These are phyloP conservation scores for Galeopsomyia nigrocyanea DNA, from an alignment of 2,888 invertebrate species.

Conservation along the genomic window DNA sequence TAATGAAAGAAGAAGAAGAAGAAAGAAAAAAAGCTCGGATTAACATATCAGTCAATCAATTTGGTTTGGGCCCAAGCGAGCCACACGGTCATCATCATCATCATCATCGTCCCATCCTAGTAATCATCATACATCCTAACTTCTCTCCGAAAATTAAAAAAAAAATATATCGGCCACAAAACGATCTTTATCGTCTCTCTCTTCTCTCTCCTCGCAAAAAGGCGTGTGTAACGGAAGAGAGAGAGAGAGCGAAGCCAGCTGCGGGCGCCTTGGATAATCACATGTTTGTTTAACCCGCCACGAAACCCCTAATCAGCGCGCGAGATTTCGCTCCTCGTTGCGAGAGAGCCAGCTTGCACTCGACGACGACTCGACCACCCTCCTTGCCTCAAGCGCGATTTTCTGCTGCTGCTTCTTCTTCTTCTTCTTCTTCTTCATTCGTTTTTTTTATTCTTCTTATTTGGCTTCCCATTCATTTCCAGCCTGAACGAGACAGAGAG, in stretches of 20 bases:
- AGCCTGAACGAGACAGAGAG: too few species aligned
- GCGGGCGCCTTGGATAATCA: conserved; percentile 66
- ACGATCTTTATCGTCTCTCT: conserved; percentile 44
- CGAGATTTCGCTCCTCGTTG: conserved; percentile 38
- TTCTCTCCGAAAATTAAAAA: neutral
- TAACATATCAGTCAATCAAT: too few species aligned
- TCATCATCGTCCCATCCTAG: too few species aligned
- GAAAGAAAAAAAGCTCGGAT: neutral
- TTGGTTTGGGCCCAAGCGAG: neutral
- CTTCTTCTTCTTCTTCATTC: conserved; percentile 37
- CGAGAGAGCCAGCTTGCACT: too few species aligned
- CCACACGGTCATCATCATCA: too few species aligned
- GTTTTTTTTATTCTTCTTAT: conserved; percentile 46
- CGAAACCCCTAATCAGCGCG: conserved; percentile 66
- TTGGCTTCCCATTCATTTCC: too few species aligned
- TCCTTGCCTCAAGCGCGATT: conserved; percentile 50
- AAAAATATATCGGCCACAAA: neutral
- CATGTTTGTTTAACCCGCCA: conserved; percentile 68
- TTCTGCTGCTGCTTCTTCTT: conserved; percentile 55
- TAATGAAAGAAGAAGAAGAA: too few species aligned
- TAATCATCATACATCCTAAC: neutral
- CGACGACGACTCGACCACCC: conserved; percentile 57
- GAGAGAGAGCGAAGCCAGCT: conserved; percentile 61
- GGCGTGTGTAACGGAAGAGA: conserved; percentile 17
- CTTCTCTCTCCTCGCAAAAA: conserved; percentile 39